Conservation (phyloP, 2,113 vertebrate genomes). For the Cavia aperea region DNA sequence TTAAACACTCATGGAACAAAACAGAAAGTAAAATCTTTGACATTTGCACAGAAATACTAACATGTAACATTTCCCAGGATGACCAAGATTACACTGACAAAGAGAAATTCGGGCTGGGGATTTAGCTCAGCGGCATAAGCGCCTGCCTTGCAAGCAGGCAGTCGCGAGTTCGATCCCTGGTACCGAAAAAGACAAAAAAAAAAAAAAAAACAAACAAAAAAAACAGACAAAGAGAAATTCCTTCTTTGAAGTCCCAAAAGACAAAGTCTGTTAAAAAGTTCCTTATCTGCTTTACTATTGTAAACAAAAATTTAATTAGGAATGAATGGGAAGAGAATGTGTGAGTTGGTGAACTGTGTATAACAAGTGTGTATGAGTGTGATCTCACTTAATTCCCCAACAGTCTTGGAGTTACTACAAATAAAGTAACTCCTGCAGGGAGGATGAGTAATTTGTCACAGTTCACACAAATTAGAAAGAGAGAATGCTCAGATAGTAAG, state of each 20-base stretch:
- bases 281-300: neutral
- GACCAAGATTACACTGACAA: neutral
- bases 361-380: neutral
- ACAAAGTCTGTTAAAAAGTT: neutral
- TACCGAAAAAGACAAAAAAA: too few species aligned
- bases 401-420: neutral
- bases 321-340: neutral
- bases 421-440: neutral
- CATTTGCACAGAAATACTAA: neutral
- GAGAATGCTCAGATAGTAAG: neutral
- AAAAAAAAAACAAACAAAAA: too few species aligned
- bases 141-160: too few species aligned
- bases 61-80: neutral
- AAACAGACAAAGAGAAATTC: neutral
- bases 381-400: neutral
- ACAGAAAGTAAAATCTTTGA: neutral
- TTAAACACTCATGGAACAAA: neutral
- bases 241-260: neutral
- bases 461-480: neutral
- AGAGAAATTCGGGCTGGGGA: neutral
- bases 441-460: neutral
- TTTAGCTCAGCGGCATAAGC: too few species aligned
- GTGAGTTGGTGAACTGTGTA: neutral
- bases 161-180: too few species aligned
- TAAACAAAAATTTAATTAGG: neutral